Percentiles rank a stretch among this genome's conserved stretches.
phyloP scores from a whole-genome alignment of 2,888 invertebrate species.

The Scaeva pyrastri region DNA sequence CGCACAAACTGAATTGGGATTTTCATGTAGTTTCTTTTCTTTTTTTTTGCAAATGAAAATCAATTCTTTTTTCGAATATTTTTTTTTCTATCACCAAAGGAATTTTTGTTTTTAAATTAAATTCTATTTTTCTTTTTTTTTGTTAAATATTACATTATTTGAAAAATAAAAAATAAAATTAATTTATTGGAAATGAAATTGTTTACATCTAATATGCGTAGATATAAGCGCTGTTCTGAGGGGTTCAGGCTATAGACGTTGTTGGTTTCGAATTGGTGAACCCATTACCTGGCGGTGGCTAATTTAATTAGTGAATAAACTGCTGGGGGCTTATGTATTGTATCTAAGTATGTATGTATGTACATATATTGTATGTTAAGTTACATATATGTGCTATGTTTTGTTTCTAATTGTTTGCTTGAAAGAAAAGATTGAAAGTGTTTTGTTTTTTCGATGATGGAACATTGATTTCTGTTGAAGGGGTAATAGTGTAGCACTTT shows the following conservation, averaged over 20 bases:
- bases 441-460: constrained; percentile 20
- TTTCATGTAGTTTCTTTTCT: constrained; percentile 38
- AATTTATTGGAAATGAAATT: constrained; percentile 57
- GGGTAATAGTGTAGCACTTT: too few species aligned
- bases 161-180: constrained; percentile 20
- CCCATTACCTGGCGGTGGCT: constrained; percentile 73
- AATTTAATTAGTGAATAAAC: constrained; percentile 79
- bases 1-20: constrained; percentile 40
- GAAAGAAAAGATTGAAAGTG: background rate
- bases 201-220: constrained; percentile 71
- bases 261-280: constrained; percentile 62
- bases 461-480: constrained; percentile 32
- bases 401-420: background rate
- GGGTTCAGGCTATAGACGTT: constrained; percentile 53
- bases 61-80: constrained; percentile 35
- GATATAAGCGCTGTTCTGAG: constrained; percentile 61
- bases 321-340: constrained; percentile 60
- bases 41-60: constrained; percentile 38
- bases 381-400: constrained; percentile 6
- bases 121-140: background rate
- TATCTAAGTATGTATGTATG: too few species aligned
- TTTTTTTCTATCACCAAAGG: constrained; percentile 8
- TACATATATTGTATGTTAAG: constrained; percentile 21
- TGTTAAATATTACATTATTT: constrained; percentile 1
- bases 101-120: background rate